Evolutionary conservation across 1,140 invertebrate species (phyloP).

Genomic region (Palaemon carinicauda): DNA sequence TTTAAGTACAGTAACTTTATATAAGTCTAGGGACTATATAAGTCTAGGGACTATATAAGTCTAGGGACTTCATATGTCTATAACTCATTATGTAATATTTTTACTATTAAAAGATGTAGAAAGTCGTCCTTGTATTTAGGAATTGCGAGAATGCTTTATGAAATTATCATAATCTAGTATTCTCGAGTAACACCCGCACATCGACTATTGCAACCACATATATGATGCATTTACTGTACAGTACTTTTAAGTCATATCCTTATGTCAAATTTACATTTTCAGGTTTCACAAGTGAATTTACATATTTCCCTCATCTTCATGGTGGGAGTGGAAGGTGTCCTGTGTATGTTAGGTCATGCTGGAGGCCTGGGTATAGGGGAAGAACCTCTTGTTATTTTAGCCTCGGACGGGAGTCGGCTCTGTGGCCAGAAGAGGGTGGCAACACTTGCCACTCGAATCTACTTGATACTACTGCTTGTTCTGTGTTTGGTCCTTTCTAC

Average conservation of each 20-base stretch:
- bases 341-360: conserved; percentile 36
- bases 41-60: no score
- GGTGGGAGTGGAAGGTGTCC: conserved; percentile 26
- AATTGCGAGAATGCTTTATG: no score
- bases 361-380: conserved; percentile 6
- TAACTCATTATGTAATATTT: no score
- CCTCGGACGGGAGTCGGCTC: neutral
- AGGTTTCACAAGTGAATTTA: conserved; percentile 49
- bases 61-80: no score
- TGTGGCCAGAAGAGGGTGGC: conserved; percentile 35
- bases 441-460: conserved; percentile 34
- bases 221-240: no score
- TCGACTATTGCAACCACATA: neutral
- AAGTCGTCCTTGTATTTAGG: no score
- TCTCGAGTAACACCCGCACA: neutral
- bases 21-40: no score
- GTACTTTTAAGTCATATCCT: no score
- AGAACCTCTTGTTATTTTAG: conserved; percentile 30
- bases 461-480: conserved; percentile 30
- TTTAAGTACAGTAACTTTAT: no score
- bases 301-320: conserved; percentile 43
- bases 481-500: conserved; percentile 23
- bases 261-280: neutral
- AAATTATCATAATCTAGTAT: no score
- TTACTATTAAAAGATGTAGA: no score